phyloP scores from a whole-genome alignment of 2,888 invertebrate species.

The Macaria notata region DNA sequence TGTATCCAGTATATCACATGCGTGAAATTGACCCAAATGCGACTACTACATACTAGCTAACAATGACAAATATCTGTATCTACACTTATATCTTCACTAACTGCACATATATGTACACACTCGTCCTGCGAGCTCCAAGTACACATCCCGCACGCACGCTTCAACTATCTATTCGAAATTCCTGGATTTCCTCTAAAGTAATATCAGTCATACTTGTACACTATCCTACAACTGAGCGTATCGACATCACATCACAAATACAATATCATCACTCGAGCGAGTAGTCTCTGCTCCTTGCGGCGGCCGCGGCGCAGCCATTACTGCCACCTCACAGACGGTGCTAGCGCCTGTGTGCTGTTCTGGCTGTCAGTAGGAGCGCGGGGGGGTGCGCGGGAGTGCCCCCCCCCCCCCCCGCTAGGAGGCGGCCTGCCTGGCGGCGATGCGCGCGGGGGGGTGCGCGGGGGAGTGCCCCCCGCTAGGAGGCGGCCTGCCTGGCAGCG shows the following conservation, averaged over 20 bases:
- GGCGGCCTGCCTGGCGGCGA: neutral
- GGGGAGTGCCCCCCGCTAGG: neutral
- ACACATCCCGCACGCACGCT: neutral
- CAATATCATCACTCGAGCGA: slow-evolving; percentile 33
- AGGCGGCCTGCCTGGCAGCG: slow-evolving; percentile 41
- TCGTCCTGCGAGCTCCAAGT: slow-evolving; percentile 36
- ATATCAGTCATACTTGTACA: slow-evolving; percentile 22
- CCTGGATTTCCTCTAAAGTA: slow-evolving; percentile 2
- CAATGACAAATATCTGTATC: too few relatives aligned
- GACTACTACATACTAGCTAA: too few relatives aligned
- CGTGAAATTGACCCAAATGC: too few relatives aligned
- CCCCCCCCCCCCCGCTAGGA: too few relatives aligned
- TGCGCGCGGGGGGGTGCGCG: neutral
- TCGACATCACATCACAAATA: slow-evolving; percentile 34
- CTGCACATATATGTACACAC: slow-evolving; percentile 1
- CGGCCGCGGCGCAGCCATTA: too few relatives aligned
- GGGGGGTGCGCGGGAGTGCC: too few relatives aligned
- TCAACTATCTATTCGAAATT: slow-evolving; percentile 8
- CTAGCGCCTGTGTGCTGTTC: too few relatives aligned
- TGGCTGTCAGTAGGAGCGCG: too few relatives aligned
- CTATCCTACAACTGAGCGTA: slow-evolving; percentile 43
- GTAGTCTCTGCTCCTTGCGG: too few relatives aligned
- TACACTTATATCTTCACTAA: too few relatives aligned
- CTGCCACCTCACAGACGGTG: too few relatives aligned
- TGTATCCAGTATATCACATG: too few relatives aligned